Evolutionary conservation across 1,140 invertebrate species (phyloP).

Genomic region (Nephotettix cincticeps): DNA sequence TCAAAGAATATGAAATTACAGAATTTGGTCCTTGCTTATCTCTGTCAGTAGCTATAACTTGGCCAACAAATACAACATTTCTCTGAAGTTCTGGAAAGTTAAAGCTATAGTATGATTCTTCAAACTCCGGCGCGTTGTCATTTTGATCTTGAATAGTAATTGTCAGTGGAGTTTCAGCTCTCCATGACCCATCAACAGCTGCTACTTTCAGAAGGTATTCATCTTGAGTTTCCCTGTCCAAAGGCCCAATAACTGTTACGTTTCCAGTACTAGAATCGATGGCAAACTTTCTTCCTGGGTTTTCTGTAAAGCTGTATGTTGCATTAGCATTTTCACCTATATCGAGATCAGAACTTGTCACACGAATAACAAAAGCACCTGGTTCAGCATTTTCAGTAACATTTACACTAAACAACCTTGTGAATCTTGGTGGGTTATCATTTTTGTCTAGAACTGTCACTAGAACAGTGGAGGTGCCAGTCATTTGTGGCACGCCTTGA

Average conservation of each 20-base stretch:
- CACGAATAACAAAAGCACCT: constrained; percentile 87
- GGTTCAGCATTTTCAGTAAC: constrained; percentile 94
- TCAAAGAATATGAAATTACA: constrained; percentile 85
- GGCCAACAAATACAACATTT: constrained; percentile 78
- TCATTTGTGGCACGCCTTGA: constrained; percentile 76
- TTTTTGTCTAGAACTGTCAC: constrained; percentile 89
- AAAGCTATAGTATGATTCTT: constrained; percentile 83
- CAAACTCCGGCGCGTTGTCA: constrained; percentile 91
- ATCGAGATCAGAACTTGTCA: constrained; percentile 89
- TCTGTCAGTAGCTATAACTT: constrained; percentile 82
- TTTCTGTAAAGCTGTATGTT: constrained; percentile 84
- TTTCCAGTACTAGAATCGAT: constrained; percentile 88
- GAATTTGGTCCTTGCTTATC: constrained; percentile 95
- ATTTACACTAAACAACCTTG: constrained; percentile 87
- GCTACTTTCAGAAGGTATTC: constrained; percentile 87
- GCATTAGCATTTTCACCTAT: constrained; percentile 85
- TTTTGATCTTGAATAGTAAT: constrained; percentile 95
- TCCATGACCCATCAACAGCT: constrained; percentile 87
- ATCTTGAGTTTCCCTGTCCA: constrained; percentile 88
- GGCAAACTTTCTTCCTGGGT: constrained; percentile 83
- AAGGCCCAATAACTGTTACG: constrained; percentile 79
- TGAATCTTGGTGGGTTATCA: constrained; percentile 93
- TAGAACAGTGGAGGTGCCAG: constrained; percentile 81
- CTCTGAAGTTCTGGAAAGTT: constrained; percentile 85
- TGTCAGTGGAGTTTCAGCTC: constrained; percentile 82